A percentile compares a stretch with the other conserved stretches of the same genome.
Conservation (phyloP, 2,113 vertebrate genomes). For the Cyphotilapia sp. region DNA sequence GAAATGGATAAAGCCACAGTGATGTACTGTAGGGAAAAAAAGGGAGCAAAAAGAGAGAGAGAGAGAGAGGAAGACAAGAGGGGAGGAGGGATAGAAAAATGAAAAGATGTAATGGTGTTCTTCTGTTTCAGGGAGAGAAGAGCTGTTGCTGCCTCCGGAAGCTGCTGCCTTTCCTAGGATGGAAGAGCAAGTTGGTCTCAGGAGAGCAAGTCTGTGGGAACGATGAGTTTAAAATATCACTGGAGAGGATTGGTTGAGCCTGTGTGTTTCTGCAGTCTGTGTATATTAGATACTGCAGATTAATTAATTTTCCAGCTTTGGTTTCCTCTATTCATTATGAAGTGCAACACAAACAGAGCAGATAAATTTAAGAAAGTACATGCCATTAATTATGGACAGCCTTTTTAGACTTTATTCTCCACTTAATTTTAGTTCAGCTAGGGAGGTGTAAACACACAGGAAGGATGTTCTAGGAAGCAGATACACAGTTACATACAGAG, state of each 20-base stretch:
- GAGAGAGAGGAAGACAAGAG: neutral
- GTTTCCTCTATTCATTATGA: constrained; percentile 7
- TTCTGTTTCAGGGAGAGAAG: constrained; percentile 46
- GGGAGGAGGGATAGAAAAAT: constrained; percentile 38
- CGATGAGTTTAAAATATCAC: constrained; percentile 51
- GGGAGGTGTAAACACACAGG: neutral
- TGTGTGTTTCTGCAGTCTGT: constrained; percentile 50
- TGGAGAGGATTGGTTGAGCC: constrained; percentile 27
- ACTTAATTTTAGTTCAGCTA: neutral
- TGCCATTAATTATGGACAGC: constrained; percentile 7
- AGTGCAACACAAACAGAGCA: constrained; percentile 35
- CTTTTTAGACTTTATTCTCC: neutral
- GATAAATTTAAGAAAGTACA: constrained; percentile 28
- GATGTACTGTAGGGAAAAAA: constrained; percentile 25
- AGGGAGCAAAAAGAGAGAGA: neutral
- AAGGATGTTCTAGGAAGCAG: neutral
- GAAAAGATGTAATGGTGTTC: constrained; percentile 57
- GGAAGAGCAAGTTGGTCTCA: constrained; percentile 43
- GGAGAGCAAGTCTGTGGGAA: constrained; percentile 43
- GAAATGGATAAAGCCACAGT: constrained; percentile 68
- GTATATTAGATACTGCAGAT: constrained; percentile 47
- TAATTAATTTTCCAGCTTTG: constrained; percentile 38
- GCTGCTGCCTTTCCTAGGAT: constrained; percentile 41
- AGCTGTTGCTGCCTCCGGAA: constrained; percentile 29
- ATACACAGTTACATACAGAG: neutral